Evolutionary conservation across 2,797 vertebrate species (phyloP), one percentile per base, ranked within the genome.

Genomic region (Cyprinodon diabolis): DNA sequence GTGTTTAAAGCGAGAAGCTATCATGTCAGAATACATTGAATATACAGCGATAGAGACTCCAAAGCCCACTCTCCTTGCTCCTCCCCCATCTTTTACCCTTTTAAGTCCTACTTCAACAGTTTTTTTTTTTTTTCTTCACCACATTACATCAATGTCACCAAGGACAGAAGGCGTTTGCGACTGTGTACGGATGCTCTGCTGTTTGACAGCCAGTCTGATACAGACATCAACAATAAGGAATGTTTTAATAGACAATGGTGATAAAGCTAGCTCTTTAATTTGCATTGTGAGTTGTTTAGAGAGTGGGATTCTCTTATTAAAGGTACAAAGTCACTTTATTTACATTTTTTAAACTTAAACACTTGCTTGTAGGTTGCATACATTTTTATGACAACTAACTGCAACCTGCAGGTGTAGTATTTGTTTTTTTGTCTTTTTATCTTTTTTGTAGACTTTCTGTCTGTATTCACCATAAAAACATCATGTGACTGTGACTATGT

Each of bases 1-100:
- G 71, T 80, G 74, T 90, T 86, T 85, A 75, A 86, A 84, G 84
- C 77, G 77, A 80, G 82, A 81, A 83, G 86, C 87, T 87, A 90
- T 93, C 89, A 87, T 92, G 79, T 81, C 76, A 84, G 77, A 87
- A 90, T 87, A 78, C 79, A 85, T 88, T 89, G 78, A 86, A 83
- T 87, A 82, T 88, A 87, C 85, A 89, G 79, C 75, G 79, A 89
- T 83, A 77, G 78, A 86, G 81, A 86, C 81, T 82, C 77, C 78
- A 78, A 75, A 63, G 69, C 77, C 66, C 69, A 17, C 77, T 79
- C 76, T 74, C 66, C 52, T 52, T 57, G 4, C 81, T 25, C 62
- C 68, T 43, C 72, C 69, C 72, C 69, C 76, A 47, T 78, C 75
- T 60, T 52, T 71, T 73, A 71, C 37, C 70, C 70, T 79, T 58